These are phyloP conservation scores for Macrotrachela quadricornifera DNA, from an alignment of 1,140 invertebrate species.

Conservation along the genomic window DNA sequence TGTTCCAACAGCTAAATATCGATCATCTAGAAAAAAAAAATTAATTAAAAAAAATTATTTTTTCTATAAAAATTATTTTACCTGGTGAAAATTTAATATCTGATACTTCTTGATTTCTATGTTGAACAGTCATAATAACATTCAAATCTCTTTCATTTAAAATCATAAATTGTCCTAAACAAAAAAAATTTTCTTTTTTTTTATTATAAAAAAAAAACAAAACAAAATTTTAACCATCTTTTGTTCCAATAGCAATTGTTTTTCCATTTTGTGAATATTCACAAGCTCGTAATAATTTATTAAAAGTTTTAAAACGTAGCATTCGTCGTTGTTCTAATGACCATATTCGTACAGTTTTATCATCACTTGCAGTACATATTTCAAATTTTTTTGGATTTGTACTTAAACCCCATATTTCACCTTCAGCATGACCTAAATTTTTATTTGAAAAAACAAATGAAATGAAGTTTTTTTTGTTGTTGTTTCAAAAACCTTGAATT, in stretches of 20 bases:
- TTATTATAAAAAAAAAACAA: conserved; percentile 7
- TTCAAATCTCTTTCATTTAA: conserved; percentile 23
- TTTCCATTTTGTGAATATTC: conserved; percentile 26
- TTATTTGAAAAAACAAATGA: background rate
- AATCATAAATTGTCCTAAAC: conserved; percentile 29
- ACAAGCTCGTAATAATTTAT: conserved; percentile 21
- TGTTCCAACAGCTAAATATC: conserved; percentile 30
- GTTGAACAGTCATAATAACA: conserved; percentile 20
- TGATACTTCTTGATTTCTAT: conserved; percentile 29
- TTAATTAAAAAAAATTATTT: background rate
- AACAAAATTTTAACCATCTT: conserved; percentile 20
- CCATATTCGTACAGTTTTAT: conserved; percentile 26
- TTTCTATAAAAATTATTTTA: conserved; percentile 10
- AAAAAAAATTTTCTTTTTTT: no score
- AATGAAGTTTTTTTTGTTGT: conserved; percentile 7
- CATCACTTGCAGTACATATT: conserved; percentile 29
- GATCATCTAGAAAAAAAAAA: conserved; percentile 11
- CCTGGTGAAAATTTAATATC: conserved; percentile 30
- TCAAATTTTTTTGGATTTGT: conserved; percentile 20
- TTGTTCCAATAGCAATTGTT: conserved; percentile 24
- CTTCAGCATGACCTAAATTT: conserved; percentile 25
- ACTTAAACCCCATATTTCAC: conserved; percentile 29
- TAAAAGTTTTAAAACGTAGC: conserved; percentile 11
- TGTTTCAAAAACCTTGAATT: conserved; percentile 15
- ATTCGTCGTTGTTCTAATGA: background rate